phyloP scores from a whole-genome alignment of 2,113 vertebrate genomes.

The Hiodon tergisus region DNA sequence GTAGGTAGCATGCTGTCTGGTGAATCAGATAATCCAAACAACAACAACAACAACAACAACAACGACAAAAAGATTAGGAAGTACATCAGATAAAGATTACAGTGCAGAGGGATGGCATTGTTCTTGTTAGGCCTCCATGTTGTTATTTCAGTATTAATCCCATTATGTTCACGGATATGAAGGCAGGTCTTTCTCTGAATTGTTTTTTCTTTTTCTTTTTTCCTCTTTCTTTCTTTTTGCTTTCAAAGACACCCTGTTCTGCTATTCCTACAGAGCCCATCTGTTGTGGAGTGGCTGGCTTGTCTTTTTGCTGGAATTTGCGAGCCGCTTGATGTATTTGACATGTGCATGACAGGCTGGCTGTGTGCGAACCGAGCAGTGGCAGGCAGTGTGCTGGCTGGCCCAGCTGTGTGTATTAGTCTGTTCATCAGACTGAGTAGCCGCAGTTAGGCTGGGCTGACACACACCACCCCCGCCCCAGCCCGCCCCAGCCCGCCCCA shows the following conservation, averaged over 20 bases:
- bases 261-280: conserved; percentile 42
- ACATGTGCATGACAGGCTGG: conserved; percentile 73
- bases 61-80: conserved; percentile 46
- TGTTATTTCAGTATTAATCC: conserved; percentile 62
- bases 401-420: conserved; percentile 67
- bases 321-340: conserved; percentile 80
- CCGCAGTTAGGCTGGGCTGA: conserved; percentile 55
- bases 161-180: conserved; percentile 47
- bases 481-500: conserved; percentile 24
- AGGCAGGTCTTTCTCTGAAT: conserved; percentile 31
- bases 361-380: conserved; percentile 63
- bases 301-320: conserved; percentile 69
- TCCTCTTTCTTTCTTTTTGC: neutral
- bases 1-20: neutral
- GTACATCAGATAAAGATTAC: conserved; percentile 51
- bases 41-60: neutral
- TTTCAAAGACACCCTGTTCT: conserved; percentile 33
- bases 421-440: conserved; percentile 53
- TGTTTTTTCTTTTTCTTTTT: neutral
- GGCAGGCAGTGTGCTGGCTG: conserved; percentile 50
- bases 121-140: conserved; percentile 39
- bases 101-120: conserved; percentile 44
- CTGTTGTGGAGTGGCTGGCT: conserved; percentile 51
- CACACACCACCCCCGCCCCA: conserved; percentile 25
- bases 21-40: neutral